Conservation (phyloP, 2,888 invertebrate species). For the Muscina levida region DNA sequence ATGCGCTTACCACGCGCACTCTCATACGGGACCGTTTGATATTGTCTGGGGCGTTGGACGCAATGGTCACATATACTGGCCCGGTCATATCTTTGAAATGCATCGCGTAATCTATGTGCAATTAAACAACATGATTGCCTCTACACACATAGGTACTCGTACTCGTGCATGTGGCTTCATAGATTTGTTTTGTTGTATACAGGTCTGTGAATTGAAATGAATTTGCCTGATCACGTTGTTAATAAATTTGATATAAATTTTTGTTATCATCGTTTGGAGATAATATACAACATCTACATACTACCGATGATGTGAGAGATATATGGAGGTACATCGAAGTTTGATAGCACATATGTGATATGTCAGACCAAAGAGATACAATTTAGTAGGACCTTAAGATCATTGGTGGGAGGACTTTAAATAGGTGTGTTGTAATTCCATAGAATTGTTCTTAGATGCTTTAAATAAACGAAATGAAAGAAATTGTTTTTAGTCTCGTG, state of each 20-base stretch:
- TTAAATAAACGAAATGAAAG: no score
- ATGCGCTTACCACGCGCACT: neutral
- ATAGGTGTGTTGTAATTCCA: no score
- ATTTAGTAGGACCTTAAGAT: no score
- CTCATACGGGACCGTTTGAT: neutral
- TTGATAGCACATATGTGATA: no score
- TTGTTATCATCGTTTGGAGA: conserved; percentile 48
- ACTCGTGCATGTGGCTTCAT: neutral
- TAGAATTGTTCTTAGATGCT: no score
- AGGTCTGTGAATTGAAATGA: conserved; percentile 31
- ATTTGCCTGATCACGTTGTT: conserved; percentile 51
- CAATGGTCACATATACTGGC: neutral
- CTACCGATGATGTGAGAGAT: conserved; percentile 22
- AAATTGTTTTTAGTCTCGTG: no score
- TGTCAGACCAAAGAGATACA: no score
- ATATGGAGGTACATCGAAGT: neutral
- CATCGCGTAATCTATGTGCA: conserved; percentile 63
- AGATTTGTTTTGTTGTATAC: no score
- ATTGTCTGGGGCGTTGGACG: conserved; percentile 43
- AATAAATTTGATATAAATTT: conserved; percentile 64
- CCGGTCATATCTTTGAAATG: conserved; percentile 52
- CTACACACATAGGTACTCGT: conserved; percentile 23
- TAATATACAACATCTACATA: conserved; percentile 47
- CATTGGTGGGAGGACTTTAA: no score
- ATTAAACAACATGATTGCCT: conserved; percentile 64